Percentiles rank a stretch among this genome's conserved stretches.
These are phyloP conservation scores for Blera fallax DNA, from an alignment of 2,888 invertebrate genomes.

Conservation along the genomic window DNA sequence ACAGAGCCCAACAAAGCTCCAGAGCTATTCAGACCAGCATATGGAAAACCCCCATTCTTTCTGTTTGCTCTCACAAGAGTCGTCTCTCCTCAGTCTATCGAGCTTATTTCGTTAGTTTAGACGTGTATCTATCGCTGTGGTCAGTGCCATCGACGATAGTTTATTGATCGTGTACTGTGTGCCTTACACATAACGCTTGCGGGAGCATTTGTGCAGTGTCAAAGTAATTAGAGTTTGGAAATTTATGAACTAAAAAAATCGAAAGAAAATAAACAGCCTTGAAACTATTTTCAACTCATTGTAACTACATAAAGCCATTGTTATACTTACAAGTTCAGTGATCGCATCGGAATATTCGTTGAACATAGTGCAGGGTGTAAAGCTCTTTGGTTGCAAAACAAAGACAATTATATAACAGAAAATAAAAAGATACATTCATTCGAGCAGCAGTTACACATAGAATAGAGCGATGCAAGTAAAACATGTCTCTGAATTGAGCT, in stretches of 20 bases:
- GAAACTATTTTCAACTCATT: conserved; percentile 37
- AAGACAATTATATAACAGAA: conserved; percentile 53
- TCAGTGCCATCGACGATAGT: conserved; percentile 15
- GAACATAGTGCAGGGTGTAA: conserved; percentile 20
- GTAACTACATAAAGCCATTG: conserved; percentile 34
- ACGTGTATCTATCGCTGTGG: conserved; percentile 51
- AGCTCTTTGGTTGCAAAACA: conserved; percentile 47
- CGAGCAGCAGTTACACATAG: background rate
- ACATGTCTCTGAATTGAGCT: background rate
- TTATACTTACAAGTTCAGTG: conserved; percentile 53
- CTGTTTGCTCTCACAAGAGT: conserved; percentile 37
- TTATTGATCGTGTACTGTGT: conserved; percentile 26
- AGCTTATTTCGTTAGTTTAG: conserved; percentile 64
- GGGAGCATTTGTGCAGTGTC: conserved; percentile 25
- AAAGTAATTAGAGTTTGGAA: conserved; percentile 41
- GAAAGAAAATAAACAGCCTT: conserved; percentile 39
- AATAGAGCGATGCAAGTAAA: conserved; percentile 5
- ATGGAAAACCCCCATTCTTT: conserved; percentile 45
- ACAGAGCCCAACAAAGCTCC: conserved; percentile 66
- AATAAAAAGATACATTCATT: background rate
- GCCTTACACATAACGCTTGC: background rate
- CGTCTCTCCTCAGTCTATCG: conserved; percentile 55
- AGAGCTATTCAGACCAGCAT: conserved; percentile 29
- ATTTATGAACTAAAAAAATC: background rate
- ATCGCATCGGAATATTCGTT: conserved; percentile 40